phyloP scores from a whole-genome alignment of 2,113 vertebrate species.

The Coreoperca whiteheadi region DNA sequence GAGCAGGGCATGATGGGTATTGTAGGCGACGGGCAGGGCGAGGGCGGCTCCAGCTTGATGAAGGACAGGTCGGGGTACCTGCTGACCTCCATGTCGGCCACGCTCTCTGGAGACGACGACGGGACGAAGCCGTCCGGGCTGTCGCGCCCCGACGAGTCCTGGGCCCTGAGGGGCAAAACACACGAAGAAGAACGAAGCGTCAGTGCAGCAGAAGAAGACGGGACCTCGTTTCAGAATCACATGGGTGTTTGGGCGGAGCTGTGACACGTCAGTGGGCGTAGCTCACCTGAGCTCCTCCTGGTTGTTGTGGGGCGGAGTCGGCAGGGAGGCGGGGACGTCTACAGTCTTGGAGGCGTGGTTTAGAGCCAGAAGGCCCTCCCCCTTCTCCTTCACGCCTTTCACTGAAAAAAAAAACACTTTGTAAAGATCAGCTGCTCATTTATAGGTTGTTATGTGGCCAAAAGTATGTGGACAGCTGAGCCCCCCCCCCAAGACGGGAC shows the following conservation, averaged over 20 bases:
- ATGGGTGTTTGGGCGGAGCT: too few relatives aligned
- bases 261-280: too few relatives aligned
- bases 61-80: conserved; percentile 92
- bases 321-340: conserved; percentile 95
- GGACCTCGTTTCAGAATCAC: not conserved
- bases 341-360: conserved; percentile 91
- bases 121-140: conserved; percentile 93
- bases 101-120: conserved; percentile 96
- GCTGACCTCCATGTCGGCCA: conserved; percentile 91
- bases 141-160: conserved; percentile 87
- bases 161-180: conserved; percentile 81
- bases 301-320: conserved; percentile 97
- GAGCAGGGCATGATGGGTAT: conserved; percentile 92
- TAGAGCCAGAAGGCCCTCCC: conserved; percentile 88
- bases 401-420: conserved; percentile 6
- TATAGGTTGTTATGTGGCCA: not conserved
- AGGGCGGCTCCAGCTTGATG: conserved; percentile 93
- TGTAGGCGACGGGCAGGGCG: conserved; percentile 90
- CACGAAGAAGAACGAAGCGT: not conserved
- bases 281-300: conserved; percentile 94
- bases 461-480: not conserved
- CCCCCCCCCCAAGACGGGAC: too few relatives aligned
- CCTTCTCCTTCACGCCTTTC: conserved; percentile 80
- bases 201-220: not conserved
- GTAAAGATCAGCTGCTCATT: not conserved